A percentile compares a stretch with the other conserved stretches of the same genome.
Evolutionary conservation across 2,113 vertebrate species (phyloP).

Genomic region (Motacilla alba): DNA sequence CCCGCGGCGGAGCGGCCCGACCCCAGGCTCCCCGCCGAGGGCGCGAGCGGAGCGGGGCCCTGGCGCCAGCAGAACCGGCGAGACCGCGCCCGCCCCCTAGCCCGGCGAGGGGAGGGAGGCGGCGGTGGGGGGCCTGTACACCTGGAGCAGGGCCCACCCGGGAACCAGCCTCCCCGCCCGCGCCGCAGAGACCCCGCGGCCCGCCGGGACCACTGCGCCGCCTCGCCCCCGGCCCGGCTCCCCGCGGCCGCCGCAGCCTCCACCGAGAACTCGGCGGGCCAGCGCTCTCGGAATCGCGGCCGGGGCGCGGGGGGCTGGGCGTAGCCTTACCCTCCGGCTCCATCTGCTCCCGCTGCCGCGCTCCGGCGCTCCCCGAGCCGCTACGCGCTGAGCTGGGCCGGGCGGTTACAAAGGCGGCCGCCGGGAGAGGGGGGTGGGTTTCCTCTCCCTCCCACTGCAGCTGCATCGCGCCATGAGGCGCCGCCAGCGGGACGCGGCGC

Average conservation of each 20-base stretch:
- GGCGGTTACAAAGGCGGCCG: neutral
- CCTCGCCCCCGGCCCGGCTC: neutral
- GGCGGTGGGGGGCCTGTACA: neutral
- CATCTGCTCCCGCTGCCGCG: neutral
- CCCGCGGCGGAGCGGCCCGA: neutral
- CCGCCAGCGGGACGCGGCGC: conserved; percentile 12
- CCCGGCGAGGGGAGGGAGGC: too few relatives aligned
- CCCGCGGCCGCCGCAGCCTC: neutral
- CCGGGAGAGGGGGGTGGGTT: conserved; percentile 12
- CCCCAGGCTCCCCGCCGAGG: neutral
- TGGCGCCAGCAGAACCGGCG: neutral
- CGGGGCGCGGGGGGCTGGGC: neutral
- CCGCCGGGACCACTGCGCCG: neutral
- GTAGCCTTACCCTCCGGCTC: conserved; percentile 37
- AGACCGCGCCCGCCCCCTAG: neutral
- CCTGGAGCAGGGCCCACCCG: neutral
- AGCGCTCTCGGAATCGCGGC: neutral
- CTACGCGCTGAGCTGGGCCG: neutral
- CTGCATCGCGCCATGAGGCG: conserved; percentile 24
- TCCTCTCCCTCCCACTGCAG: conserved; percentile 42
- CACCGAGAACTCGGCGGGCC: neutral
- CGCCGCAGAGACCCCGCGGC: neutral
- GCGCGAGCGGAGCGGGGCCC: neutral
- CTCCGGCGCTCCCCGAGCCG: neutral
- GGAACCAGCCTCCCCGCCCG: neutral